Conservation (phyloP, 2,888 invertebrate species). For the Apodemia zela region DNA sequence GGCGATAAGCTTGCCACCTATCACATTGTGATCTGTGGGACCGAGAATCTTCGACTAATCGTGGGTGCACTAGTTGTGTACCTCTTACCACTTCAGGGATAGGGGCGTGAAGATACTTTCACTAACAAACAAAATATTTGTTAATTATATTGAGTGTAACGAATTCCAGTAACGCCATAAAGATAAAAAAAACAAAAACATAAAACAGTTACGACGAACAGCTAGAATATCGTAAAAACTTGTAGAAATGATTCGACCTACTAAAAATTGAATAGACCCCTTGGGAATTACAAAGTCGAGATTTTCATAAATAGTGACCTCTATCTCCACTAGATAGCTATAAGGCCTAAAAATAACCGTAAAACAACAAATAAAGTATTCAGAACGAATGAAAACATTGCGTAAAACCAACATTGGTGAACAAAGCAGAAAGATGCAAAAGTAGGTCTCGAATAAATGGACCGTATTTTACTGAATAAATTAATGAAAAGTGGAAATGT, state of each 20-base stretch:
- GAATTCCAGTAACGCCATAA: too few relatives aligned
- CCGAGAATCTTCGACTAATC: too few relatives aligned
- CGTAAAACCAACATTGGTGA: conserved; percentile 11
- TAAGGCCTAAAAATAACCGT: conserved; percentile 6
- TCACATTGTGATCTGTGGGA: too few relatives aligned
- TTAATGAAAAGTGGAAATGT: conserved; percentile 8
- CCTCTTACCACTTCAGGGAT: too few relatives aligned
- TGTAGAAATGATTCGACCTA: conserved; percentile 2
- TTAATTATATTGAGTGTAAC: too few relatives aligned
- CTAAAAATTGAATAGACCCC: neutral
- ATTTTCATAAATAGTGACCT: conserved; percentile 12
- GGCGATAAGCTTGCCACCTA: too few relatives aligned
- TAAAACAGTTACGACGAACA: neutral
- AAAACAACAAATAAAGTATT: conserved; percentile 15
- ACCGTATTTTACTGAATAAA: conserved; percentile 13
- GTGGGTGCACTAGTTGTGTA: too few relatives aligned
- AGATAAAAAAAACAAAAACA: too few relatives aligned
- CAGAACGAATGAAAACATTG: conserved; percentile 16
- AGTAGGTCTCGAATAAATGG: conserved; percentile 17
- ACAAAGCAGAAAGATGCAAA: conserved; percentile 16
- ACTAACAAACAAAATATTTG: too few relatives aligned
- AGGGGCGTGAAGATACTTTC: too few relatives aligned
- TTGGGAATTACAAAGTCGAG: neutral
- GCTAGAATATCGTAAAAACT: neutral
- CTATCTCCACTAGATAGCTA: conserved; percentile 3